phyloP scores from a whole-genome alignment of 2,888 invertebrate species.

The Zeuzera pyrina region DNA sequence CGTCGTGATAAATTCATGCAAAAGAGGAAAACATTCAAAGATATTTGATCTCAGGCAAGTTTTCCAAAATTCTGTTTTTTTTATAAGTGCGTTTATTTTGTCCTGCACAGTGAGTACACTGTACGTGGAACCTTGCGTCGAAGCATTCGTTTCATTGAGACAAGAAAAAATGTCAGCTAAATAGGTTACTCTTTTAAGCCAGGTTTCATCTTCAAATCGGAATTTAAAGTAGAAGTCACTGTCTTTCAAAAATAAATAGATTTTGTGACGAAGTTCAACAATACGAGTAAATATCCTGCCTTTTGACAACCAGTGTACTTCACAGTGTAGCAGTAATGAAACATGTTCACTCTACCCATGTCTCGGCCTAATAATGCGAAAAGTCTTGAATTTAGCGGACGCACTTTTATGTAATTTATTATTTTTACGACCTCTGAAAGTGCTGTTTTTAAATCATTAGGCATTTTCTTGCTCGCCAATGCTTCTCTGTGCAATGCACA shows the following conservation, averaged over 20 bases:
- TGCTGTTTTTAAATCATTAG: constrained; percentile 7
- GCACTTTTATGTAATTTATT: constrained; percentile 6
- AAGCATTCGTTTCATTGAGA: constrained; percentile 12
- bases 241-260: constrained; percentile 9
- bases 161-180: constrained; percentile 10
- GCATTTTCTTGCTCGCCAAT: constrained; percentile 10
- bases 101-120: constrained; percentile 8
- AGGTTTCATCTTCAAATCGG: constrained; percentile 11
- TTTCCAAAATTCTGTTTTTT: constrained; percentile 7
- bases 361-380: constrained; percentile 9
- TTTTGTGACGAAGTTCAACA: constrained; percentile 13
- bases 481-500: constrained; percentile 9
- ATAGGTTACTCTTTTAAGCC: constrained; percentile 11
- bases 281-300: constrained; percentile 13
- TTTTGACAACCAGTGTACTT: constrained; percentile 12
- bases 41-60: constrained; percentile 9
- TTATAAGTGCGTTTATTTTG: constrained; percentile 7
- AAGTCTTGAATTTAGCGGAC: constrained; percentile 7
- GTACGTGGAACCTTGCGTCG: constrained; percentile 8
- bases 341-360: constrained; percentile 11
- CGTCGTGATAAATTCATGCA: constrained; percentile 7
- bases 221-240: constrained; percentile 7
- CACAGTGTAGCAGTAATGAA: constrained; percentile 12
- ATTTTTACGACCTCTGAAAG: constrained; percentile 8
- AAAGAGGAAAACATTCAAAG: constrained; percentile 7